Conservation (phyloP, 2,888 invertebrate genomes). For the Conus canariensis region DNA sequence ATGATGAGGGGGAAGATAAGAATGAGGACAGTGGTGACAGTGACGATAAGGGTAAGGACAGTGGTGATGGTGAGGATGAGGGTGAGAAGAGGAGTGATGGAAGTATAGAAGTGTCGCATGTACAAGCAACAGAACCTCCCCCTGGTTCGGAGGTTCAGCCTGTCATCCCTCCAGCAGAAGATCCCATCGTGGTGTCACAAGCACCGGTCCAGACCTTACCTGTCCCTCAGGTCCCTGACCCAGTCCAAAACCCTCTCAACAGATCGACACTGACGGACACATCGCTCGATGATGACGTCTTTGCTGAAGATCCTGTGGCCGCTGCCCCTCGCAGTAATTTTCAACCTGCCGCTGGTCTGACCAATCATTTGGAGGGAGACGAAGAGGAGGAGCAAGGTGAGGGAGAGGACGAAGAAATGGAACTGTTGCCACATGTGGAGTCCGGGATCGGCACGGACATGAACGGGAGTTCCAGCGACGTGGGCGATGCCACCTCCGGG, state of each 20-base stretch:
- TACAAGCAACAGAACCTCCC: not conserved
- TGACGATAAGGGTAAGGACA: not conserved
- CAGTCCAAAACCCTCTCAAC: not conserved
- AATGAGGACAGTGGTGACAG: not conserved
- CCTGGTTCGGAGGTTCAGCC: not conserved
- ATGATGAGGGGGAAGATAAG: not conserved
- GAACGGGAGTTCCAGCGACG: conserved; percentile 12
- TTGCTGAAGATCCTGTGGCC: not conserved
- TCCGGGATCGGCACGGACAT: conserved; percentile 31
- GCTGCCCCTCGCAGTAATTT: not conserved
- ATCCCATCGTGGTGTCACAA: not conserved
- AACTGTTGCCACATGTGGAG: not conserved
- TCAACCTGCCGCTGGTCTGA: not conserved
- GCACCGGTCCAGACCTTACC: not conserved
- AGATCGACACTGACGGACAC: conserved; percentile 18
- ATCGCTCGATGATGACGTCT: conserved; percentile 25
- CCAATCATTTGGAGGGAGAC: too few species aligned
- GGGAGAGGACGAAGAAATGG: not conserved
- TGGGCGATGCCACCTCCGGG: not conserved
- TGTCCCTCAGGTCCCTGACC: not conserved
- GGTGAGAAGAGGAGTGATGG: not conserved
- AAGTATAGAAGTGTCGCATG: too few species aligned
- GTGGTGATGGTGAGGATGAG: too few species aligned
- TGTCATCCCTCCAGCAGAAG: not conserved
- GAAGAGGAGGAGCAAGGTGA: not conserved